A percentile compares a stretch with the other conserved stretches of the same genome.
Evolutionary conservation across 2,113 vertebrate genomes (phyloP).

Genomic region (Oncorhynchus tshawytscha): DNA sequence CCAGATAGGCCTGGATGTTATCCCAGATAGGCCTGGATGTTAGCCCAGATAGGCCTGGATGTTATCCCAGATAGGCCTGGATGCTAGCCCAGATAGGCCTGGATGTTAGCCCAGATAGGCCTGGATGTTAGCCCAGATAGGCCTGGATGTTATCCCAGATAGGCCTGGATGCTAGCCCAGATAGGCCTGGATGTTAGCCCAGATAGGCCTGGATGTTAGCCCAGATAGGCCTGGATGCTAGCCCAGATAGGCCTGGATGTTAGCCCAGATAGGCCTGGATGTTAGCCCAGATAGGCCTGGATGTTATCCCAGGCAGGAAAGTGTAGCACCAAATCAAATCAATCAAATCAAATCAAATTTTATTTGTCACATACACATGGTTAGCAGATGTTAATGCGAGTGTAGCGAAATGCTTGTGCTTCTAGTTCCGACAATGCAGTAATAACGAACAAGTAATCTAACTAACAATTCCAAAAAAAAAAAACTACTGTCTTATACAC

Average conservation of each 20-base stretch:
- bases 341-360: too few relatives aligned
- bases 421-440: too few relatives aligned
- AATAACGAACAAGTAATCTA: too few relatives aligned
- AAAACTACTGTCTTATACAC: too few relatives aligned
- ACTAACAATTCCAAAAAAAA: too few relatives aligned
- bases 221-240: not conserved
- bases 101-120: not conserved
- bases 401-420: too few relatives aligned
- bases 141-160: not conserved
- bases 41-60: not conserved
- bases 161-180: not conserved
- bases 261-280: not conserved
- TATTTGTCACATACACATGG: too few relatives aligned
- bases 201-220: not conserved
- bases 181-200: not conserved
- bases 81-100: not conserved
- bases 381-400: too few relatives aligned
- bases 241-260: not conserved
- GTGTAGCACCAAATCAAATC: slow-evolving; percentile 55
- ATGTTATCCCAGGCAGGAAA: slow-evolving; percentile 8
- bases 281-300: not conserved
- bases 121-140: not conserved
- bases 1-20: not conserved
- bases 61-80: not conserved
- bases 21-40: not conserved